Evolutionary conservation across 1,140 invertebrate genomes (phyloP), one percentile per base, ranked within the genome.

Genomic region (Drosophila paulistorum): DNA sequence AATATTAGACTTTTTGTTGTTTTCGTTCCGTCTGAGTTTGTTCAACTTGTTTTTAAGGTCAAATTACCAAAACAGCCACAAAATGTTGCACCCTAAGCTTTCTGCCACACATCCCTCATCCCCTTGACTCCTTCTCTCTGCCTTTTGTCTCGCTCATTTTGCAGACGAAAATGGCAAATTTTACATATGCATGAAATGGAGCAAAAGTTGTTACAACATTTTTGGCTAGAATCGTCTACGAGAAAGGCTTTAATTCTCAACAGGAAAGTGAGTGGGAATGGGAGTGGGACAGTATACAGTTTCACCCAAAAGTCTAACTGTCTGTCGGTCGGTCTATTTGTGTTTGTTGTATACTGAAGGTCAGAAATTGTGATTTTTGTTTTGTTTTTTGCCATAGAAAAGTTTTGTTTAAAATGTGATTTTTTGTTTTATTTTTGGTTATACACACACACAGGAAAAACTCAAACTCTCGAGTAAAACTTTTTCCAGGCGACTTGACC

Each of bases 171-270:
- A 57, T 35, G 45, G 4, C 42, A 71, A 71, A 85, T 77, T 61
- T 71, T 64, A 62, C 74, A 69, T 71, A 69, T 77, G 64, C 79
- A 75, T 72, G 68, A 86, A 86, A 85, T 86, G 78, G 74, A 74
- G 67, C 78, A 77, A 86, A 86, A 82, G 79, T 82, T 87, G 65
- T 81, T 72, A 86, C 77, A 78, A 74, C 80, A 86, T 72, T 83
- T 85, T 69, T 13, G 37, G 59, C 55, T 17, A 35, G 41, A 33
- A n/a, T 61, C 33, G 51, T 74, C 61, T 55, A 54, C 57, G 41
- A 57, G 54, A 39, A 51, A 73, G 66, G 51, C 37, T 35, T 59
- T 39, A 64, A 45, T 63, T 66, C 33, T 42, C 60, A 74, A 26
- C 35, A 61, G 41, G 11, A 33, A 20, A 30, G 23, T 11, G 39